Evolutionary conservation across 2,888 invertebrate species (phyloP).

Genomic region (Tigriopus californicus): DNA sequence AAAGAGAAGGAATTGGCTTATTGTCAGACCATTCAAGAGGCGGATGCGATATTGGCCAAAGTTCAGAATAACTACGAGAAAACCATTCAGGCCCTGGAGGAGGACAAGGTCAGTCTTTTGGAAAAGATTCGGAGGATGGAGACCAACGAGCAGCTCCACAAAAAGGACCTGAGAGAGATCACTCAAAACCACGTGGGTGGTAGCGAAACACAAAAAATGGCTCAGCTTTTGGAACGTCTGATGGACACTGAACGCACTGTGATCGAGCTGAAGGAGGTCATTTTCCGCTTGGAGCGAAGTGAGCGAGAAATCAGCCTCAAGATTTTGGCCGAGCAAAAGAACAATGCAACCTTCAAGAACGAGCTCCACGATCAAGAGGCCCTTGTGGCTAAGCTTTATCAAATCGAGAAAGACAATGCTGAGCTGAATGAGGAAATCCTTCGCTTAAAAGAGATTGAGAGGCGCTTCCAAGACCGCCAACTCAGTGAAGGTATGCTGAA

Average conservation of each 20-base stretch:
- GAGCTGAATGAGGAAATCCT: neutral
- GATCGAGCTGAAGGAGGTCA: neutral
- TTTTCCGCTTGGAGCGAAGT: neutral
- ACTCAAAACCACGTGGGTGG: neutral
- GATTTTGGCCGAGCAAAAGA: neutral
- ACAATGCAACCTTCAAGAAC: neutral
- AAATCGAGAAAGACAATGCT: neutral
- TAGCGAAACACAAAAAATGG: neutral
- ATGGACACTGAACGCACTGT: neutral
- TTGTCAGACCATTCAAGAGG: slow-evolving; percentile 7
- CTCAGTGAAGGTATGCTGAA: neutral
- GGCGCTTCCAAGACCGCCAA: too few relatives aligned
- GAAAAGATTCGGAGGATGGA: neutral
- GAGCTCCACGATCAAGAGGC: slow-evolving; percentile 6
- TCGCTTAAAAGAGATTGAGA: neutral
- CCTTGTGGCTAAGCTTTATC: too few relatives aligned
- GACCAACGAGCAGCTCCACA: too few relatives aligned
- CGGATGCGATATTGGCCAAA: slow-evolving; percentile 5
- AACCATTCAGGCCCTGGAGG: neutral
- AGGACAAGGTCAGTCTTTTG: neutral
- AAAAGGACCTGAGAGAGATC: too few relatives aligned
- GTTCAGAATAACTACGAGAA: neutral
- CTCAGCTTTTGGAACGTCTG: neutral
- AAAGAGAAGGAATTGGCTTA: slow-evolving; percentile 7
- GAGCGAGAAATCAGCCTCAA: slow-evolving; percentile 2